Evolutionary conservation across 2,797 vertebrate species (phyloP).

Genomic region (Buceros bicornis): DNA sequence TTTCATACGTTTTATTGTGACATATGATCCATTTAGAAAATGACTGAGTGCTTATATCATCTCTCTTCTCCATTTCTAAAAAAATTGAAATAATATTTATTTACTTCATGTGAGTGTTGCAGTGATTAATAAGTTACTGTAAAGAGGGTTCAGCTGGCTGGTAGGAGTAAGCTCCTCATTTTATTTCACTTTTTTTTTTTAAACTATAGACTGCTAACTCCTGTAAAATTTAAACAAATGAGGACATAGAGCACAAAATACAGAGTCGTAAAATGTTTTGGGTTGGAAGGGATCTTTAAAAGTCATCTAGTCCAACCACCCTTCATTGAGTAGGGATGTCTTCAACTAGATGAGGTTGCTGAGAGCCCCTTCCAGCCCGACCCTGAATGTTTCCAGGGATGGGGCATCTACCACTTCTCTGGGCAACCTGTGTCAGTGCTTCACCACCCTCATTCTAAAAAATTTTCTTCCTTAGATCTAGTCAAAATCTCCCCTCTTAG

Average conservation of each 20-base stretch:
- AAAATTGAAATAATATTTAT: background rate
- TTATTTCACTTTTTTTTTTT: background rate
- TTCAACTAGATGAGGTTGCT: too few species aligned
- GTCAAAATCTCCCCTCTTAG: too few species aligned
- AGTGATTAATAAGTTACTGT: background rate
- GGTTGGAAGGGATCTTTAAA: too few species aligned
- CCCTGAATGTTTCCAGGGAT: too few species aligned
- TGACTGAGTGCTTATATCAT: background rate
- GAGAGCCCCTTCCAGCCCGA: too few species aligned
- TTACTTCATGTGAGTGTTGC: background rate
- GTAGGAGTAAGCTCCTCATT: background rate
- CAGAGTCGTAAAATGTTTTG: too few species aligned
- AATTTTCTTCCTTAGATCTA: too few species aligned
- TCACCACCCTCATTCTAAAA: too few species aligned
- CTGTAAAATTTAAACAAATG: background rate
- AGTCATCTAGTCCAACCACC: too few species aligned
- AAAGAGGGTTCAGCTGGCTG: background rate
- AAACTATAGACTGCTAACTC: background rate
- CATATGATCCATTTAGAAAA: background rate
- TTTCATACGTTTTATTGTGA: background rate
- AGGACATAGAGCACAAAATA: background rate
- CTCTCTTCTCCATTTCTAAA: background rate
- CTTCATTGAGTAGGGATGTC: too few species aligned
- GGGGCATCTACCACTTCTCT: too few species aligned
- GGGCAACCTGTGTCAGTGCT: too few species aligned